A percentile compares a stretch with the other conserved stretches of the same genome.
phyloP scores from a whole-genome alignment of 2,113 vertebrate species.

The Anoura caudifer region DNA sequence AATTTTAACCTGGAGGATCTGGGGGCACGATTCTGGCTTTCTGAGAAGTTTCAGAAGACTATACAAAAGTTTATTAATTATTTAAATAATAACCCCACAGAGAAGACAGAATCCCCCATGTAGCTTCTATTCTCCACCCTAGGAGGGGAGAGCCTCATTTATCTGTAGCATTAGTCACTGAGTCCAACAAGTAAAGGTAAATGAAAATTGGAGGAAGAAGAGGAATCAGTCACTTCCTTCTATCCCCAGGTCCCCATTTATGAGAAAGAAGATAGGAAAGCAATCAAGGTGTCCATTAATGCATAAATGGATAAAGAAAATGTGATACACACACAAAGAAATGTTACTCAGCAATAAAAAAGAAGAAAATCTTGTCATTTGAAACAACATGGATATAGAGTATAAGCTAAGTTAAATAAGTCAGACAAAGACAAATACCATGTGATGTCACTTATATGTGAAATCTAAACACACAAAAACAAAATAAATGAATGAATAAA shows the following conservation, averaged over 20 bases:
- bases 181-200: neutral
- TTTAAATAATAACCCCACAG: neutral
- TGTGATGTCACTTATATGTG: neutral
- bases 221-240: neutral
- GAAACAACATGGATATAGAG: neutral
- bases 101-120: neutral
- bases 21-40: neutral
- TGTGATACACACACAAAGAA: neutral
- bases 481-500: neutral
- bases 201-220: neutral
- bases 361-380: neutral
- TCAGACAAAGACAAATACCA: neutral
- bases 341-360: neutral
- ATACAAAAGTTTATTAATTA: neutral
- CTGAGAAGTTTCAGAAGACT: neutral
- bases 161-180: neutral
- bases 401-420: neutral
- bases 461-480: neutral
- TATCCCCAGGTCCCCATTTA: neutral
- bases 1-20: neutral
- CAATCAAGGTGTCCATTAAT: neutral
- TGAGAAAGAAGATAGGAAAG: neutral
- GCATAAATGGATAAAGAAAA: neutral
- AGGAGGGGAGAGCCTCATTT: neutral
- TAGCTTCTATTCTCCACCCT: neutral